These are phyloP conservation scores for Ganaspis brasiliensis DNA, from an alignment of 2,888 invertebrate species.

Conservation along the genomic window DNA sequence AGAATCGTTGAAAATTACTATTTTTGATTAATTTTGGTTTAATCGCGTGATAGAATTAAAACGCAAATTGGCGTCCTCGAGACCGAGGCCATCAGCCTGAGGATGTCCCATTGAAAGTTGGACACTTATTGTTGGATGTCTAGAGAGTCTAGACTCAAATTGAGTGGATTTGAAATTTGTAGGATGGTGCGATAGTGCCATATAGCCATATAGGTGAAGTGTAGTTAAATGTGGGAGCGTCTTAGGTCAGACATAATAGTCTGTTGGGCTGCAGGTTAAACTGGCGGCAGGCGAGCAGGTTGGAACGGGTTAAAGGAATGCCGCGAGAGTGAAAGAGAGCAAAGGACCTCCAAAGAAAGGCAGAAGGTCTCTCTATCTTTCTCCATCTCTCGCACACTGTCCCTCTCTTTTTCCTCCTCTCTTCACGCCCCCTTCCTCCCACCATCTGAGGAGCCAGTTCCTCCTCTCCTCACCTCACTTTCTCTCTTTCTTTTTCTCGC, in stretches of 20 bases:
- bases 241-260: slow-evolving; percentile 76
- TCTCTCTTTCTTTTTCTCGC: slow-evolving; percentile 47
- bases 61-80: slow-evolving; percentile 25
- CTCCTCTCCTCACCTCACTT: slow-evolving; percentile 2
- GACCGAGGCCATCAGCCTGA: slow-evolving; percentile 36
- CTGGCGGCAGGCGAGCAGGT: slow-evolving; percentile 71
- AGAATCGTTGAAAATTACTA: too few relatives aligned
- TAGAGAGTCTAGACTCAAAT: slow-evolving; percentile 20
- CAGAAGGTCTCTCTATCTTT: slow-evolving; percentile 35
- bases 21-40: too few relatives aligned
- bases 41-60: slow-evolving; percentile 8
- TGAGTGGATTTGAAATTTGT: slow-evolving; percentile 26
- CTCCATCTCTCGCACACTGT: slow-evolving; percentile 5
- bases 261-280: slow-evolving; percentile 76
- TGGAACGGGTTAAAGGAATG: slow-evolving; percentile 73
- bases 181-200: slow-evolving; percentile 20
- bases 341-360: slow-evolving; percentile 49
- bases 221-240: slow-evolving; percentile 76
- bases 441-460: slow-evolving; percentile 1
- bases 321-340: slow-evolving; percentile 70
- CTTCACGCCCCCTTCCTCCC: slow-evolving; percentile 18
- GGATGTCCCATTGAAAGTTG: slow-evolving; percentile 34
- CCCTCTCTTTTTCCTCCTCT: slow-evolving; percentile 8
- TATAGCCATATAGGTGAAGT: slow-evolving; percentile 62
- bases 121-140: slow-evolving; percentile 28